Evolutionary conservation across 2,888 invertebrate genomes (phyloP).

Genomic region (Cheilosia soror): DNA sequence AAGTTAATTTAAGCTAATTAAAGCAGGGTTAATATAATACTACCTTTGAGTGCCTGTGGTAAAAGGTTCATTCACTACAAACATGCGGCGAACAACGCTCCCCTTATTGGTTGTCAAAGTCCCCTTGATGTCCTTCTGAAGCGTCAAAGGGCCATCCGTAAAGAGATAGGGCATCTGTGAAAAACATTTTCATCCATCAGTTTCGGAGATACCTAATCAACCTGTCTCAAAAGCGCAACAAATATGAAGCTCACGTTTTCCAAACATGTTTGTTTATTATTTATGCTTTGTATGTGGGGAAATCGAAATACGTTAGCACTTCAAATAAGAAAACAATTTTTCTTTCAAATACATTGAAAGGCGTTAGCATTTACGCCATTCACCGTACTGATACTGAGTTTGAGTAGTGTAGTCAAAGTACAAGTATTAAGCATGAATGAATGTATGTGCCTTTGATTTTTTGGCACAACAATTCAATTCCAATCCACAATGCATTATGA

Average conservation of each 20-base stretch:
- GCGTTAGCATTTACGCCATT: constrained; percentile 30
- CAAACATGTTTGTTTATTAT: not conserved
- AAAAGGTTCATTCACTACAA: constrained; percentile 83
- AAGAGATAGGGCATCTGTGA: constrained; percentile 83
- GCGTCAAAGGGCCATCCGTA: constrained; percentile 83
- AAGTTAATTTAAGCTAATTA: not conserved
- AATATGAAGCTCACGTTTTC: constrained; percentile 4
- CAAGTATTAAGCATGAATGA: too few relatives aligned
- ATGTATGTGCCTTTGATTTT: constrained; percentile 63
- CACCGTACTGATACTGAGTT: not conserved
- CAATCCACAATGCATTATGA: too few relatives aligned
- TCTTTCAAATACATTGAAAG: constrained; percentile 43
- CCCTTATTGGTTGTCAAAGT: constrained; percentile 82
- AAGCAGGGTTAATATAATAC: constrained; percentile 10
- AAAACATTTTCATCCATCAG: constrained; percentile 7
- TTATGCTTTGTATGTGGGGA: constrained; percentile 8
- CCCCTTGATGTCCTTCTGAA: constrained; percentile 83
- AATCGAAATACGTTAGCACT: constrained; percentile 42
- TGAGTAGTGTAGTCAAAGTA: too few relatives aligned
- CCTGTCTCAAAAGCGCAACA: constrained; percentile 14
- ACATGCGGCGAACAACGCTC: constrained; percentile 83
- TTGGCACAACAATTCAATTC: not conserved
- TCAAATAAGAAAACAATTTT: constrained; percentile 66
- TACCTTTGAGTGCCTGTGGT: constrained; percentile 83
- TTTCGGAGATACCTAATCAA: not conserved